Conservation (phyloP, 2,113 vertebrate species). For the Stomatorhinus ivindoensis region DNA sequence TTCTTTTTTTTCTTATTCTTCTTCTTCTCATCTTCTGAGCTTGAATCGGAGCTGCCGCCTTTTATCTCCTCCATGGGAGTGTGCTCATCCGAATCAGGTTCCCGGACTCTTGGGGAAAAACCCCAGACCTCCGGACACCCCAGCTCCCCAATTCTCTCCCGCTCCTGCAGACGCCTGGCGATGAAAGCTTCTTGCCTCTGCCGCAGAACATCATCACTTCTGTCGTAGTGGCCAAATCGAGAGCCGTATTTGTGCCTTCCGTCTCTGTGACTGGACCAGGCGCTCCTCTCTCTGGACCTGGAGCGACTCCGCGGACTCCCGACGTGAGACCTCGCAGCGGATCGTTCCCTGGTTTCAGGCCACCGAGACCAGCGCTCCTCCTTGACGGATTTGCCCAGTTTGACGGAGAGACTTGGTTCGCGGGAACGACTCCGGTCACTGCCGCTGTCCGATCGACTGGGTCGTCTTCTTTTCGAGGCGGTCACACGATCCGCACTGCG, state of each 20-base stretch:
- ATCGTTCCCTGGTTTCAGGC: slow-evolving; percentile 43
- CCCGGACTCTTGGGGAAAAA: slow-evolving; percentile 85
- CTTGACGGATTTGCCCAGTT: slow-evolving; percentile 38
- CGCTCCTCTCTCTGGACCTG: slow-evolving; percentile 52
- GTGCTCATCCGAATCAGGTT: slow-evolving; percentile 91
- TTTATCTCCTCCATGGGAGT: slow-evolving; percentile 82
- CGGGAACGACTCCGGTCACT: slow-evolving; percentile 43
- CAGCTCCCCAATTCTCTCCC: slow-evolving; percentile 84
- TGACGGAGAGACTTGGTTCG: slow-evolving; percentile 55
- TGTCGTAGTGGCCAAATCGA: slow-evolving; percentile 78
- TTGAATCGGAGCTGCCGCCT: slow-evolving; percentile 74
- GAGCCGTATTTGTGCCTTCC: slow-evolving; percentile 44
- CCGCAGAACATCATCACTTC: slow-evolving; percentile 76
- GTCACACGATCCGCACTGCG: slow-evolving; percentile 40
- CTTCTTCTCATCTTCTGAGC: slow-evolving; percentile 67
- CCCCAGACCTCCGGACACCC: slow-evolving; percentile 95
- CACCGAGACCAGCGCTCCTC: slow-evolving; percentile 51
- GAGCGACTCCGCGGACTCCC: slow-evolving; percentile 52
- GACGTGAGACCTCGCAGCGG: slow-evolving; percentile 48
- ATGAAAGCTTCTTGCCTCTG: slow-evolving; percentile 72
- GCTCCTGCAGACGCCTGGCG: slow-evolving; percentile 78
- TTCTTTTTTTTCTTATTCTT: slow-evolving; percentile 67
- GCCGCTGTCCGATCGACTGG: slow-evolving; percentile 8
- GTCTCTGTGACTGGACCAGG: slow-evolving; percentile 60
- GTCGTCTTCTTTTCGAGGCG: slow-evolving; percentile 19